These are phyloP conservation scores for Oxyura jamaicensis DNA, from an alignment of 2,113 vertebrate species.

Conservation along the genomic window DNA sequence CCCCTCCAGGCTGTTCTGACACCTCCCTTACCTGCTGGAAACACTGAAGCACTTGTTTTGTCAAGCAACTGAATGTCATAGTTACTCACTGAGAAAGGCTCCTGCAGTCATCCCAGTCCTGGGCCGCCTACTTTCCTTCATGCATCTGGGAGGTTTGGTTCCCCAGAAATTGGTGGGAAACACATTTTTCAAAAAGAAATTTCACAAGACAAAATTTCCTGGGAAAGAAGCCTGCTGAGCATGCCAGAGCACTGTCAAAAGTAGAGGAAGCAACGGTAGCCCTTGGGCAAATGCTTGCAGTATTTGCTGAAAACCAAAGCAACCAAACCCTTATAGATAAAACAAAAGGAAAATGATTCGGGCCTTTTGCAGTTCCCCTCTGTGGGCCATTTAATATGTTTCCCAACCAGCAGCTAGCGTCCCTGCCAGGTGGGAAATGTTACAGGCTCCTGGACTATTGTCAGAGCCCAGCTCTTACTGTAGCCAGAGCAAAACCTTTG, in stretches of 20 bases:
- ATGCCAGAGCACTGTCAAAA: neutral
- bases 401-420: neutral
- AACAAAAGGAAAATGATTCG: neutral
- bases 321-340: neutral
- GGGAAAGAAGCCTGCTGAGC: neutral
- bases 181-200: neutral
- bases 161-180: neutral
- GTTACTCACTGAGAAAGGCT: neutral
- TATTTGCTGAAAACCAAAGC: neutral
- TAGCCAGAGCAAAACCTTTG: neutral
- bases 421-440: neutral
- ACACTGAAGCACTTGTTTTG: neutral
- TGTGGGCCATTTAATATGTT: rapidly evolving
- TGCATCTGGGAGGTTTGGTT: neutral
- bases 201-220: neutral
- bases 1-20: neutral
- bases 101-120: neutral
- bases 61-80: neutral
- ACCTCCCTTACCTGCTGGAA: neutral
- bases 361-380: neutral
- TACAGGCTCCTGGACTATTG: neutral
- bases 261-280: neutral
- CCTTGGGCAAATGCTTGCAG: neutral
- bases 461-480: neutral
- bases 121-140: neutral